Evolutionary conservation across 2,888 invertebrate genomes (phyloP), one percentile per base, ranked within the genome.

Genomic region (Phyto melanocephala): DNA sequence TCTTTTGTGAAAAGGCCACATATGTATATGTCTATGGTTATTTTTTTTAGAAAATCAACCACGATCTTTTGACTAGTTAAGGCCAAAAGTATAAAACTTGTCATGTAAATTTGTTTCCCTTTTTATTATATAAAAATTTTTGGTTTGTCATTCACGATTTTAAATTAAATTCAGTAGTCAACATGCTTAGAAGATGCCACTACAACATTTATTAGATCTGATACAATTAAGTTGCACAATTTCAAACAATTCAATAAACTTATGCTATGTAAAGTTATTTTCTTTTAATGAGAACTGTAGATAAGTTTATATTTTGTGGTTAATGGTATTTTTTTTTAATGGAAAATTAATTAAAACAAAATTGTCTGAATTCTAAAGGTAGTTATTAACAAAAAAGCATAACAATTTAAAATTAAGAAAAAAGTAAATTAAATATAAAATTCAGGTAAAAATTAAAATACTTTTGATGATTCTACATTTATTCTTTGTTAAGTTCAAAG

Each of bases 41-140:
- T 40, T 10, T 47, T 47, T 52, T 75, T 54, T 17, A 6, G 45
- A 10, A 71, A 76, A 71, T 76, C 28, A 58, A 17, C 75, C 76
- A 81, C 71, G 76, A 76, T 81, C 71, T 81, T 72, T 72, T 81
- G 58, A 22, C 76, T 76, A 58, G 74, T 65, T 78, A 81, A 81
- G 78, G 78, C 74, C 78, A 81, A 81, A 81, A 63, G 78, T 78
- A 78, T 78, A 81, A 78, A 78, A 74, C 50, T 74, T 81, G 62
- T 81, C 77, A 81, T 81, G 78, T 75, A 75, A 74, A 81, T 78
- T 81, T 77, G 52, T 62, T 77, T 50, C 81, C 81, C 67, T 77
- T 76, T 60, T 68, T 63, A 60, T 63, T 72, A 54, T 42, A 11
- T 22, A 4, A 20, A 47, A 58, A 58, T 58, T 65, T 37, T 67